Evolutionary conservation across 2,797 vertebrate genomes (phyloP).

Genomic region (Diplodus puntazzo): DNA sequence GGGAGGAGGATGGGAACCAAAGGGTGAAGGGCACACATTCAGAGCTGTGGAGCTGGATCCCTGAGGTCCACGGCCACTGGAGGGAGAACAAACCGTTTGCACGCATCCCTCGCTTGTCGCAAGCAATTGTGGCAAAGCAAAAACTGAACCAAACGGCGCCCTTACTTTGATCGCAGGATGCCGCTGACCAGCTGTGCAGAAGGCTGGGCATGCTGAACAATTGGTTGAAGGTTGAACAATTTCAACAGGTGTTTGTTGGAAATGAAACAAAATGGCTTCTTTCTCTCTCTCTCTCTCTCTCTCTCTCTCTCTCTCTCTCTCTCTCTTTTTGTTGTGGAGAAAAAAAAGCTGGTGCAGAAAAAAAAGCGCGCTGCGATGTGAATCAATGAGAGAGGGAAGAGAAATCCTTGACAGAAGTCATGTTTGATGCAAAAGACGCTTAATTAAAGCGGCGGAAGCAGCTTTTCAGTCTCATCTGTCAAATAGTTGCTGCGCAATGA

Average conservation of each 20-base stretch:
- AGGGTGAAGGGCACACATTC: constrained; percentile 64
- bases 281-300: constrained; percentile 3
- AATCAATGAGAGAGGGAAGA: constrained; percentile 2
- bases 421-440: constrained; percentile 14
- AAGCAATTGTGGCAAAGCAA: constrained; percentile 31
- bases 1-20: constrained; percentile 26
- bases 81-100: constrained; percentile 27
- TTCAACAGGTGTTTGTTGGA: constrained; percentile 81
- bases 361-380: constrained; percentile 18
- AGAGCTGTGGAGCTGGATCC: constrained; percentile 60
- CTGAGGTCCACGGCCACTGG: constrained; percentile 50
- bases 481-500: constrained; percentile 74
- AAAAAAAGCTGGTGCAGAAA: no score
- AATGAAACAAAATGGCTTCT: constrained; percentile 74
- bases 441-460: constrained; percentile 25
- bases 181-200: constrained; percentile 46
- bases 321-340: no score
- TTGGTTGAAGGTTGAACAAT: constrained; percentile 20
- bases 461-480: constrained; percentile 5
- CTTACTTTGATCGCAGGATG: constrained; percentile 33
- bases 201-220: constrained; percentile 30
- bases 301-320: neutral
- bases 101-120: constrained; percentile 22
- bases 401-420: constrained; percentile 3
- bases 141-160: constrained; percentile 32